Conservation (phyloP, 1,140 invertebrate genomes). For the Eurytemora carolleeae region DNA sequence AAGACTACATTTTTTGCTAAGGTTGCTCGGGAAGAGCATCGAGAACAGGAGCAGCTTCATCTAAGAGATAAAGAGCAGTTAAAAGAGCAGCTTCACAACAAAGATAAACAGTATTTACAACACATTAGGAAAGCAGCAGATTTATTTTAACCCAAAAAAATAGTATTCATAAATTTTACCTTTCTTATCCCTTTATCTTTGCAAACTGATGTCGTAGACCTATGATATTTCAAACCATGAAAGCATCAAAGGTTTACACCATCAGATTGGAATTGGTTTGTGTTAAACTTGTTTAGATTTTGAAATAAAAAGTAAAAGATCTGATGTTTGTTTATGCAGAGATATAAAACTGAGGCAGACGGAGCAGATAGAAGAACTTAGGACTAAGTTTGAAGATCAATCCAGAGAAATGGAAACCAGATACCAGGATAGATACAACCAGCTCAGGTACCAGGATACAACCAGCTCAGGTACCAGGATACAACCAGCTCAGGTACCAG, state of each 20-base stretch:
- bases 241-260: too few species aligned
- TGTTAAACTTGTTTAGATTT: too few species aligned
- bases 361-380: constrained; percentile 41
- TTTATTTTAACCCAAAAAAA: too few species aligned
- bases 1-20: constrained; percentile 53
- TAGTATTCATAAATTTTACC: too few species aligned
- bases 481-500: constrained; percentile 44
- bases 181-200: too few species aligned
- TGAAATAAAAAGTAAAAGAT: too few species aligned
- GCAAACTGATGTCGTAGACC: too few species aligned
- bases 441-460: too few species aligned
- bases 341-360: constrained; percentile 26
- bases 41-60: constrained; percentile 48
- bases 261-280: too few species aligned
- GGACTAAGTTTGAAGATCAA: constrained; percentile 48
- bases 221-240: too few species aligned
- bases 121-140: constrained; percentile 39
- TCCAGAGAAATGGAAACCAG: constrained; percentile 54
- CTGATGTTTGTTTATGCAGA: not conserved
- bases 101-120: constrained; percentile 40
- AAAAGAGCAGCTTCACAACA: constrained; percentile 50
- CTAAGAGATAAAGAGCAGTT: constrained; percentile 53
- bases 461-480: too few species aligned
- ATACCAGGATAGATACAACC: constrained; percentile 26
- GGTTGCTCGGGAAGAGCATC: constrained; percentile 47